Base-by-base conservation (phyloP, 2,113 vertebrate species). In the Gila orcuttii region DNA sequence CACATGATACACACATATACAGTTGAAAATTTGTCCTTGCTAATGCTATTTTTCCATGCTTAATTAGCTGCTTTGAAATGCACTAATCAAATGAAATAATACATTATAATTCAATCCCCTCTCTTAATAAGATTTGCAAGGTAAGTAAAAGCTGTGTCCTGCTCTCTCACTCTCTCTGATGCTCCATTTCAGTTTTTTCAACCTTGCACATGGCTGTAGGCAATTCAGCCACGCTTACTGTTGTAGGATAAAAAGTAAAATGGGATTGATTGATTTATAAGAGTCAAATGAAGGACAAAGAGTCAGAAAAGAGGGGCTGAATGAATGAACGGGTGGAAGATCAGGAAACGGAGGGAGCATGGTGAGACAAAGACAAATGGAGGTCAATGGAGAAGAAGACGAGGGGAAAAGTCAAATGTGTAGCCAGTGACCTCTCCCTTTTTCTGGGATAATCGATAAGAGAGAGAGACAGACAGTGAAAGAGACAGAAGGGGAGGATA, bases 211-310 rank as follows among this genome's bases (percentile, higher is more conserved):
- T 74, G 79, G 90, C 90, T 92, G 77, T 86, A 90, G 76, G 90
- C 87, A 87, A 93, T 91, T 90, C 88, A 90, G 90, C 92, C 91
- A 92, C 89, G 89, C 92, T 91, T 92, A 87, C 73, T 47, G 75
- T 88, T 88, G 90, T 82, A 88, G 88, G 66, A 59, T 73, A 74
- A 91, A 93, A 90, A 39, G 77, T 55, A 89, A 91, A 93, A 93
- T 91, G 91, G 90, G 90, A 94, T 91, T 92, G 94, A 95, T 94
- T 94, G 93, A 95, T 95, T 93, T 92, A 92, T 93, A 92, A 90
- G 92, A 93, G 93, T 93, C 92, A 92, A 93, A 92, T 93, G 92
- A 95, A 95, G 94, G 93, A 93, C 93, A 94, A 88, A 91, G 59
- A 73, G 88, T 89, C 91, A 91, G 89, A 94, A 92, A 92, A 87